Evolutionary conservation across 2,113 vertebrate species (phyloP).

Genomic region (Barbus barbus): DNA sequence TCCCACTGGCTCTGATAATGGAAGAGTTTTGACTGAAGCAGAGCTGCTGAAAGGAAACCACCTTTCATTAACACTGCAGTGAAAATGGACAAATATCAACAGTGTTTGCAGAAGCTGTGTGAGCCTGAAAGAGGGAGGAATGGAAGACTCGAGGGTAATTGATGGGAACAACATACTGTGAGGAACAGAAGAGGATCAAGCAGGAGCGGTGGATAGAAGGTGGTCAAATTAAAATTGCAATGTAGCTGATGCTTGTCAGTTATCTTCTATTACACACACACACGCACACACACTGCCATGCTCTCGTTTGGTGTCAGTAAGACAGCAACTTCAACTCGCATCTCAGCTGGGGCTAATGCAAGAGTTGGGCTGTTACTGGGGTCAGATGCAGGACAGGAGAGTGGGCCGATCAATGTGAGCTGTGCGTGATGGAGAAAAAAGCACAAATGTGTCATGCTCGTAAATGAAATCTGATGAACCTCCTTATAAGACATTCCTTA

Average conservation of each 20-base stretch:
- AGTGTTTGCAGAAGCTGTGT: constrained; percentile 42
- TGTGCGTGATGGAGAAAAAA: background rate
- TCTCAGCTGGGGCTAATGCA: background rate
- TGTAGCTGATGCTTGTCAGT: background rate
- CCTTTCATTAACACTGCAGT: background rate
- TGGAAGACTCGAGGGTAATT: background rate
- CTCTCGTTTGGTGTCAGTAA: constrained; percentile 73
- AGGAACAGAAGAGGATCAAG: constrained; percentile 43
- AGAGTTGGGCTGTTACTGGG: background rate
- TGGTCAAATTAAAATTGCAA: background rate
- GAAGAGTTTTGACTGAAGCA: constrained; percentile 15
- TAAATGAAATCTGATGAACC: background rate
- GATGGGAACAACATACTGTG: constrained; percentile 16
- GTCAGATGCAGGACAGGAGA: background rate
- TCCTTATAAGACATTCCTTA: background rate
- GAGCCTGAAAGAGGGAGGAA: background rate
- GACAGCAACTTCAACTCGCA: constrained; percentile 82
- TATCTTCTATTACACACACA: background rate
- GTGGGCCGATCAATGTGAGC: background rate
- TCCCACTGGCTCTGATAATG: background rate
- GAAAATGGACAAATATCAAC: constrained; percentile 10
- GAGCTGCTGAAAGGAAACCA: constrained; percentile 26
- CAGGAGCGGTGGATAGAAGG: background rate
- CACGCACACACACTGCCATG: constrained; percentile 57
- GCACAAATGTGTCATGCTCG: background rate